These are phyloP conservation scores for Pammene fasciana DNA, from an alignment of 2,888 invertebrate genomes.

Conservation along the genomic window DNA sequence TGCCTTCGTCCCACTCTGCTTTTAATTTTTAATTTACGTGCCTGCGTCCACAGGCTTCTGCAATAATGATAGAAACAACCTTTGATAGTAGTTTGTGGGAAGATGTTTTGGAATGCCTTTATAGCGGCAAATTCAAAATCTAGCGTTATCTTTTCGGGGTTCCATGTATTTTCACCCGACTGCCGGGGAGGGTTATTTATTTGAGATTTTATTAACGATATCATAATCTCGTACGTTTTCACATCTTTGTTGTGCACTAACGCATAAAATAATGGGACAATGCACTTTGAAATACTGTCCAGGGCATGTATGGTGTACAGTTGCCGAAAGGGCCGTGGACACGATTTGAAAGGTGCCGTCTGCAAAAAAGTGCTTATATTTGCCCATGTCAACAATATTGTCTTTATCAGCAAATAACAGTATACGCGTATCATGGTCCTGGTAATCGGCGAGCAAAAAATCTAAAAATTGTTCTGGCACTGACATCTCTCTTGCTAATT, in stretches of 20 bases:
- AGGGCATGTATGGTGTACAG: constrained; percentile 7
- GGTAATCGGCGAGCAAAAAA: constrained; percentile 26
- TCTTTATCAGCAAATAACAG: constrained; percentile 18
- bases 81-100: constrained; percentile 4
- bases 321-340: constrained; percentile 3
- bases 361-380: constrained; percentile 2
- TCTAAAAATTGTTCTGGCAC: constrained; percentile 12
- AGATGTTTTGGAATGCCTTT: constrained; percentile 9
- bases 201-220: constrained; percentile 1
- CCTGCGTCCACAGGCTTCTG: constrained; percentile 3
- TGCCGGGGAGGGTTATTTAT: not conserved
- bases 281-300: not conserved
- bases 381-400: constrained; percentile 13
- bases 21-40: not conserved
- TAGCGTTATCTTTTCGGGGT: not conserved
- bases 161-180: not conserved
- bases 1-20: constrained; percentile 6
- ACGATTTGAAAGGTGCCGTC: not conserved
- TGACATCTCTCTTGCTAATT: constrained; percentile 6
- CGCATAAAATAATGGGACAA: constrained; percentile 2
- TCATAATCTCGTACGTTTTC: constrained; percentile 5
- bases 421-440: constrained; percentile 19
- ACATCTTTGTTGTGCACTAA: constrained; percentile 3
- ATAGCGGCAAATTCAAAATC: constrained; percentile 1
- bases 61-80: constrained; percentile 10